A percentile compares a stretch with the other conserved stretches of the same genome.
Evolutionary conservation across 2,797 vertebrate species (phyloP).

Genomic region (Acanthurus lineatus): DNA sequence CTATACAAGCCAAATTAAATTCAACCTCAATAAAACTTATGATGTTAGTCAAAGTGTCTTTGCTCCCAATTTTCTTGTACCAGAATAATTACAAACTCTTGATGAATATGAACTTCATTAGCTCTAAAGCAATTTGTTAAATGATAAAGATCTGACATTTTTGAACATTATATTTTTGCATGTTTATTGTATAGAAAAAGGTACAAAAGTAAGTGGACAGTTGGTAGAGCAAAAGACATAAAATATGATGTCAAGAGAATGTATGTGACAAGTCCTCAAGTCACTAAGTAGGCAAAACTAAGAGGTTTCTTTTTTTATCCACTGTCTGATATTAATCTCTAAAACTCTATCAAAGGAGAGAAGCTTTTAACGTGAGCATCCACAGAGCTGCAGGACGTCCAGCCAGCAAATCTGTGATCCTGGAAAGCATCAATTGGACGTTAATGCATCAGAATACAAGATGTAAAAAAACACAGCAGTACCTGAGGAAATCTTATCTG

Average conservation of each 20-base stretch:
- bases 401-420: slow-evolving; percentile 21
- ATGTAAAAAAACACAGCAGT: not conserved
- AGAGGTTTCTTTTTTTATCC: not conserved
- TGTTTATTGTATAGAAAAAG: not conserved
- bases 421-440: slow-evolving; percentile 32
- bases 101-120: not conserved
- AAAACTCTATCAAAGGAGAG: not conserved
- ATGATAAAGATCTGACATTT: not conserved
- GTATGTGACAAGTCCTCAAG: not conserved
- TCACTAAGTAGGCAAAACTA: not conserved
- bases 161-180: not conserved
- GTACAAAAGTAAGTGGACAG: not conserved
- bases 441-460: slow-evolving; percentile 23
- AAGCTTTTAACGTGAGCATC: slow-evolving; percentile 19
- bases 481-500: slow-evolving; percentile 17
- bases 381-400: slow-evolving; percentile 24
- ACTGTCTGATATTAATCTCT: slow-evolving; percentile 5
- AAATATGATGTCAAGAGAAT: not conserved
- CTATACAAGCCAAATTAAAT: slow-evolving; percentile 45
- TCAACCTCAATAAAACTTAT: not conserved
- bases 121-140: not conserved
- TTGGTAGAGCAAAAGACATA: not conserved
- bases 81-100: not conserved
- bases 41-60: not conserved
- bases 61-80: not conserved